These are phyloP conservation scores for Drosophila histrio DNA, from an alignment of 2,888 invertebrate species.

Conservation along the genomic window DNA sequence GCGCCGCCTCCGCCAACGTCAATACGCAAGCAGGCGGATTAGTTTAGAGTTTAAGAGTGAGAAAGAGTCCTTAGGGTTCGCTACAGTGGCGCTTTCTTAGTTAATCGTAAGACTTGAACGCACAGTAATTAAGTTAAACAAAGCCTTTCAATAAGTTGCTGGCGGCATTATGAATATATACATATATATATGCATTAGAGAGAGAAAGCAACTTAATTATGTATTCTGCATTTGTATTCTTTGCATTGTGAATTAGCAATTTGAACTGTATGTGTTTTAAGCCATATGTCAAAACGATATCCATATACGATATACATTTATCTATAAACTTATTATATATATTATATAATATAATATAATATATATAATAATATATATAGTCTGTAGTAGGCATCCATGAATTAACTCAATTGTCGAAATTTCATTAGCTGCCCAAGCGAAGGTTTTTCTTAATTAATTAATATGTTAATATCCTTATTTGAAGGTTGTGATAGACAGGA, in stretches of 20 bases:
- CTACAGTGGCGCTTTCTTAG: slow-evolving; percentile 45
- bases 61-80: slow-evolving; percentile 47
- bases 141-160: slow-evolving; percentile 48
- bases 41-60: slow-evolving; percentile 30
- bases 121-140: slow-evolving; percentile 63
- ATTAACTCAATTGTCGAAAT: slow-evolving; percentile 67
- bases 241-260: slow-evolving; percentile 67
- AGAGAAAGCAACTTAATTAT: slow-evolving; percentile 46
- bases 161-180: slow-evolving; percentile 17
- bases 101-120: slow-evolving; percentile 59
- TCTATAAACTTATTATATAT: slow-evolving; percentile 31
- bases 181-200: slow-evolving; percentile 36
- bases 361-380: slow-evolving; percentile 50
- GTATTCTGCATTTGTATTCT: slow-evolving; percentile 78
- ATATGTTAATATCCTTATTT: slow-evolving; percentile 67
- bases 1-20: slow-evolving; percentile 79
- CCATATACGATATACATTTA: slow-evolving; percentile 34
- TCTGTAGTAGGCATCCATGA: slow-evolving; percentile 56
- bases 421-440: slow-evolving; percentile 39
- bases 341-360: slow-evolving; percentile 29
- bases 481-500: slow-evolving; percentile 72
- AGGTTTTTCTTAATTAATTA: slow-evolving; percentile 20
- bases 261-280: slow-evolving; percentile 66
- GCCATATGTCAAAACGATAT: slow-evolving; percentile 62
- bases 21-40: slow-evolving; percentile 76